Base-by-base conservation (phyloP, 23 tunicate species). In the Oikopleura dioica region DNA sequence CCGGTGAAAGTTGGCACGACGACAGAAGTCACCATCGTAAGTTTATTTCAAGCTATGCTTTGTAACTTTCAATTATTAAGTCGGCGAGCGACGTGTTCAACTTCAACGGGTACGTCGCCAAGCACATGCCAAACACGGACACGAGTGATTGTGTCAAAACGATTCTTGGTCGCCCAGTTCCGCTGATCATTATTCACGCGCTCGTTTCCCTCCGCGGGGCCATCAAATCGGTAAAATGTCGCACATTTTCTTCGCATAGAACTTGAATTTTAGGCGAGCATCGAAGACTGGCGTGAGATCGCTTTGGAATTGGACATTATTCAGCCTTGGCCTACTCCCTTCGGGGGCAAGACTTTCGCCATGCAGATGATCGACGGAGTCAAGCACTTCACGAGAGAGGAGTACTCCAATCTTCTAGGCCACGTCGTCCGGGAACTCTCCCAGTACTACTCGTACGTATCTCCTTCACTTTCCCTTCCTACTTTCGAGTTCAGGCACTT, bases 281-380 rank as follows among this genome's bases (percentile, higher is more conserved):
- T 28, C 5, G 72, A 63, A 63, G 72, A 63, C 26, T 63, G 72
- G 72, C 72, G 72, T 2, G 72, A 63, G 26, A 31, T 63, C 5
- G 26, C 26, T 2, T 12, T 63, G 2, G 72, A 63, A 63, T 31
- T 63, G 4, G 72, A 63, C 4, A 28, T 63, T 63, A 23, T 63
- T 23, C 72, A 23, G 30, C 72, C 4, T 2, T 63, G 72, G 72
- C 72, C 72, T 12, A 16, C 16, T 9, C 16, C 55, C 55, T 63
- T 63, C n/a, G n/a, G n/a, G n/a, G n/a, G n/a, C n/a, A n/a, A n/a
- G n/a, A n/a, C n/a, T n/a, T n/a, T n/a, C n/a, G n/a, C n/a, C n/a
- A n/a, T n/a, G n/a, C n/a, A n/a, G n/a, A n/a, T n/a, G n/a, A n/a
- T n/a, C n/a, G n/a, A n/a, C n/a, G n/a, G n/a, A n/a, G n/a, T n/a